Base-by-base conservation (phyloP, 2,888 invertebrate species). In the Iselma pallidipennis region DNA sequence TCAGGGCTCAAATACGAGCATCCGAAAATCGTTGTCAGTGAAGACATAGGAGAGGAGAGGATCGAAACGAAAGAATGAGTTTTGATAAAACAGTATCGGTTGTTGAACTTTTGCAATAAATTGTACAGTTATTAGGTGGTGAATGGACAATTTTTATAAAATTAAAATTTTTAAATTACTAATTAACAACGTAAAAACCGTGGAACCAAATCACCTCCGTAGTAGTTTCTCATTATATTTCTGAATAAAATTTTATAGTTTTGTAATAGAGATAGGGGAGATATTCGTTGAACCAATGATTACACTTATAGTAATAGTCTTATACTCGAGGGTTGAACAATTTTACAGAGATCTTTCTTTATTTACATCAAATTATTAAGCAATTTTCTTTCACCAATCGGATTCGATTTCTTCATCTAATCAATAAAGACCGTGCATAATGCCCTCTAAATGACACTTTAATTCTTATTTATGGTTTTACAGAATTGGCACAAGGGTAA, bases 401-500 rank as follows among this genome's bases (percentile, higher is more conserved):
- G 4, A 37, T 14, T 37, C 33, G 37, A 37, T 37, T 37, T 37
- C 37, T 37, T 37, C 37, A 37, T 37, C 37, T 37, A 37, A 37
- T 37, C 37, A 37, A 37, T 37, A 37, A 37, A 37, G 16, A 29
- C 31, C 29, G n/a, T 14, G 25, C n/a, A 49, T 49, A 49, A 49
- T 49, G 21, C 29, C 7, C 16, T 25, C 29, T 29, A 52, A 52
- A 52, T 52, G 31, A 52, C 29, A 52, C 52, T 12, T 52, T 52
- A 52, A 52, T 52, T 29, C 29, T 52, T 29, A 52, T 52, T 52
- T 52, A 52, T 29, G 52, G 29, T 12, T 29, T 21, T 29, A 37
- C 37, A 16, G 16, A 9, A 37, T 37, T 37, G 37, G 16, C 19
- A 37, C 19, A 6, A 37, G 37, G 2, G 16, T 37, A 37, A 37